Percentiles rank a stretch among this genome's conserved stretches.
Evolutionary conservation across 1,140 invertebrate genomes (phyloP).

Genomic region (Acromyrmex echinatior): DNA sequence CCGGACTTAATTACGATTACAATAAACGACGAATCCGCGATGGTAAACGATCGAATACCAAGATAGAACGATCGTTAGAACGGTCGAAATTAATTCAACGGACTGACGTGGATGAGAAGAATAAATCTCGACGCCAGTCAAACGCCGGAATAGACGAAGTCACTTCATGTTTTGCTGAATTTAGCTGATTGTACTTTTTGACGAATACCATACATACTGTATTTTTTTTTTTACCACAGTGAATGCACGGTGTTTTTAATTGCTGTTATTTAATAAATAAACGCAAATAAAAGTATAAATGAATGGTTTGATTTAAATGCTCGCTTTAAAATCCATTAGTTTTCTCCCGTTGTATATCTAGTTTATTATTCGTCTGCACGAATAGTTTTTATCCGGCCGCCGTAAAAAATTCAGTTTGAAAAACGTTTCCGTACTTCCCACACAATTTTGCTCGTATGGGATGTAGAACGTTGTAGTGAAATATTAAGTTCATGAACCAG

Average conservation of each 20-base stretch:
- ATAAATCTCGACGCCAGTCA: conserved; percentile 17
- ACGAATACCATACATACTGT: neutral
- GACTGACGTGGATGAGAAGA: conserved; percentile 18
- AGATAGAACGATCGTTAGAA: neutral
- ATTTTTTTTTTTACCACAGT: conserved; percentile 7
- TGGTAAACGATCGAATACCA: conserved; percentile 19
- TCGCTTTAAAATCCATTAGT: conserved; percentile 51
- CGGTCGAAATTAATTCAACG: conserved; percentile 30
- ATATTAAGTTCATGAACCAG: conserved; percentile 39
- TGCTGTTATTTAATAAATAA: conserved; percentile 49
- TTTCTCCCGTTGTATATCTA: conserved; percentile 14
- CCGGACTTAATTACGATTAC: conserved; percentile 5
- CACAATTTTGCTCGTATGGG: neutral
- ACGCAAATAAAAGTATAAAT: conserved; percentile 40
- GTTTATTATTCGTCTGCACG: conserved; percentile 28
- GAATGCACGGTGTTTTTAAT: neutral
- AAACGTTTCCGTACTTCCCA: conserved; percentile 37
- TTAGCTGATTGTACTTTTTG: conserved; percentile 28
- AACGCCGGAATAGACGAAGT: neutral
- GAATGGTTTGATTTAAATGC: conserved; percentile 46
- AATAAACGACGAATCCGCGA: conserved; percentile 28
- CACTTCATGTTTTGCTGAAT: neutral
- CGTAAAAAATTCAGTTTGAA: conserved; percentile 33
- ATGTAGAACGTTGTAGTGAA: conserved; percentile 4
- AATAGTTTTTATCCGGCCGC: conserved; percentile 33